phyloP scores from a whole-genome alignment of 2,113 vertebrate species.

The Rhinogobius similis region DNA sequence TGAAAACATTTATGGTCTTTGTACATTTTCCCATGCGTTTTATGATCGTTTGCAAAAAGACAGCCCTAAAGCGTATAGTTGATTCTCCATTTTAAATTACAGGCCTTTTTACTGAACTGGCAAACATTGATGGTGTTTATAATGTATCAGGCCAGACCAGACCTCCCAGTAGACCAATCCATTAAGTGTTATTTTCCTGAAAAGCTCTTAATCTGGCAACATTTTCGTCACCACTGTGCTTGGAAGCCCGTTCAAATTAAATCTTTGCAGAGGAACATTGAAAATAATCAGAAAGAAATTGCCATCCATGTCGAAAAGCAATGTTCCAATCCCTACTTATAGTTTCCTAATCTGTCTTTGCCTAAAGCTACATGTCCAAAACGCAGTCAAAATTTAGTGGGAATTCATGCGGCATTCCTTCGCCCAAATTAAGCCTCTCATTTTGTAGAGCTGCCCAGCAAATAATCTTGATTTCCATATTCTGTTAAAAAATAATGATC shows the following conservation, averaged over 20 bases:
- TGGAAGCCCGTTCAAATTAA: constrained; percentile 39
- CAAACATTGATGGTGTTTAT: constrained; percentile 34
- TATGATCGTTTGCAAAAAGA: not conserved
- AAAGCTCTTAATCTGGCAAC: constrained; percentile 49
- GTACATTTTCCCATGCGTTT: not conserved
- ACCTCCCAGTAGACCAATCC: constrained; percentile 67
- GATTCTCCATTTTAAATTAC: constrained; percentile 13
- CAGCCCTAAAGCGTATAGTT: not conserved
- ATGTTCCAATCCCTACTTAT: constrained; percentile 34
- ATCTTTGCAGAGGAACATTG: constrained; percentile 23
- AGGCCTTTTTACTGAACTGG: constrained; percentile 19
- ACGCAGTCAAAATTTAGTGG: constrained; percentile 46
- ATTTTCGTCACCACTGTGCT: constrained; percentile 36
- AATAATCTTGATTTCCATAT: constrained; percentile 68
- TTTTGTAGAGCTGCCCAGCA: constrained; percentile 56
- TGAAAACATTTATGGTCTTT: constrained; percentile 12
- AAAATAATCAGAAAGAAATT: constrained; percentile 14
- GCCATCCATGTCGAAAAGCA: constrained; percentile 38
- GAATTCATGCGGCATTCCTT: constrained; percentile 51
- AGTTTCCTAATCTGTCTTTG: constrained; percentile 52
- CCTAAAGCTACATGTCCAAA: constrained; percentile 39
- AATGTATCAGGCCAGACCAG: constrained; percentile 36
- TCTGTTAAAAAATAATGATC: constrained; percentile 46
- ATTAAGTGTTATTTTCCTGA: constrained; percentile 58
- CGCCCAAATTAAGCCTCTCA: constrained; percentile 65